phyloP scores from a whole-genome alignment of 2,113 vertebrate species.

The Rattus rattus region DNA sequence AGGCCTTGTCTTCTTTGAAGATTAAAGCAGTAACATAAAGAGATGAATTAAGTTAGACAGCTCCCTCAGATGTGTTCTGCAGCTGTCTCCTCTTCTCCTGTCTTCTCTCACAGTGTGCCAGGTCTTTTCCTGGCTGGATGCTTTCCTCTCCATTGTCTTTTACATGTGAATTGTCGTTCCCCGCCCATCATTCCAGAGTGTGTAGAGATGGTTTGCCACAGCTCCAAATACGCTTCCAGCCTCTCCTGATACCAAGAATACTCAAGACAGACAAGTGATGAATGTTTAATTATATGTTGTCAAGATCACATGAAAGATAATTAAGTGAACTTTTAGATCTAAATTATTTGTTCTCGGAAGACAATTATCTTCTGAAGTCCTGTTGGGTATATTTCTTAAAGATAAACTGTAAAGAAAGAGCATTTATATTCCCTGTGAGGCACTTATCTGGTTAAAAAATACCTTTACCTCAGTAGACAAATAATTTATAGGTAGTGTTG shows the following conservation, averaged over 20 bases:
- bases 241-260: conserved; percentile 49
- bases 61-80: conserved; percentile 40
- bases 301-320: conserved; percentile 55
- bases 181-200: not conserved
- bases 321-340: conserved; percentile 54
- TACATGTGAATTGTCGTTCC: conserved; percentile 37
- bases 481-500: not conserved
- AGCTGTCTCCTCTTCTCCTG: conserved; percentile 14
- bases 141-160: conserved; percentile 54
- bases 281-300: conserved; percentile 64
- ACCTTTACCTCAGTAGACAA: not conserved
- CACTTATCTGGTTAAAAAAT: conserved; percentile 41
- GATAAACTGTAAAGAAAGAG: conserved; percentile 27
- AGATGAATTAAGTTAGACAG: conserved; percentile 39
- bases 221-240: conserved; percentile 49
- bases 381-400: conserved; percentile 55
- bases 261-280: conserved; percentile 40
- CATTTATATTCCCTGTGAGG: not conserved
- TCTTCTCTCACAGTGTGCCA: conserved; percentile 7
- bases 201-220: conserved; percentile 44
- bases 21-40: conserved; percentile 64
- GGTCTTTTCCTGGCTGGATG: not conserved
- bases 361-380: conserved; percentile 54
- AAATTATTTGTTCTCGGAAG: conserved; percentile 45
- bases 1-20: conserved; percentile 59